Conservation (phyloP, 2,888 invertebrate species). For the Crepidodera aurea region DNA sequence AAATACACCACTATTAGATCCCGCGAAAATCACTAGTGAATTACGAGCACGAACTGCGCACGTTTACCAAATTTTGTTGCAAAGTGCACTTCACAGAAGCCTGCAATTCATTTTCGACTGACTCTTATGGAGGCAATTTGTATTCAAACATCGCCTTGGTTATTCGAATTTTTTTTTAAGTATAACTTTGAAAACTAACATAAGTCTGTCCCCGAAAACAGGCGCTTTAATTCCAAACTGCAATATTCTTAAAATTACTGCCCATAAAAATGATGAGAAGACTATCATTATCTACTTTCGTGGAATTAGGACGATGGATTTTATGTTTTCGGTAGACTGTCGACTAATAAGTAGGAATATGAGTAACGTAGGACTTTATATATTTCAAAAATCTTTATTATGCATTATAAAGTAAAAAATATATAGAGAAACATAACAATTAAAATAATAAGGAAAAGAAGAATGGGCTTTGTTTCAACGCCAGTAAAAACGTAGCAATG, state of each 20-base stretch:
- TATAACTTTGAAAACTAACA: background rate
- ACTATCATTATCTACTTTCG: background rate
- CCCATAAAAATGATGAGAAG: background rate
- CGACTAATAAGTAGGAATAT: background rate
- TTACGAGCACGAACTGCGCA: constrained; percentile 6
- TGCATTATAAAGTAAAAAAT: too few species aligned
- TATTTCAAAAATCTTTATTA: too few species aligned
- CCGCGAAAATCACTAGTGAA: constrained; percentile 8
- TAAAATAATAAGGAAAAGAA: too few species aligned
- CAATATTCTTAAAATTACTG: background rate
- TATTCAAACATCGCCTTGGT: constrained; percentile 8
- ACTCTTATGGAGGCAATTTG: constrained; percentile 9
- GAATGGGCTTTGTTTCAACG: too few species aligned
- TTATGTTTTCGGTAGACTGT: background rate
- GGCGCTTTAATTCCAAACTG: background rate
- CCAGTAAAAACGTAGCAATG: too few species aligned
- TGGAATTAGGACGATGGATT: background rate
- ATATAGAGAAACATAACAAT: too few species aligned
- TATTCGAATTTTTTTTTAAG: constrained; percentile 1
- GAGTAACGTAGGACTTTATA: too few species aligned
- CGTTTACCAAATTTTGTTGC: constrained; percentile 9
- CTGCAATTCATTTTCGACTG: constrained; percentile 2
- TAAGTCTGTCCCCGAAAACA: background rate
- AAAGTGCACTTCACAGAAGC: constrained; percentile 7
- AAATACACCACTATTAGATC: constrained; percentile 3